Conservation (phyloP, 2,888 invertebrate species). For the Agrotis segetum region DNA sequence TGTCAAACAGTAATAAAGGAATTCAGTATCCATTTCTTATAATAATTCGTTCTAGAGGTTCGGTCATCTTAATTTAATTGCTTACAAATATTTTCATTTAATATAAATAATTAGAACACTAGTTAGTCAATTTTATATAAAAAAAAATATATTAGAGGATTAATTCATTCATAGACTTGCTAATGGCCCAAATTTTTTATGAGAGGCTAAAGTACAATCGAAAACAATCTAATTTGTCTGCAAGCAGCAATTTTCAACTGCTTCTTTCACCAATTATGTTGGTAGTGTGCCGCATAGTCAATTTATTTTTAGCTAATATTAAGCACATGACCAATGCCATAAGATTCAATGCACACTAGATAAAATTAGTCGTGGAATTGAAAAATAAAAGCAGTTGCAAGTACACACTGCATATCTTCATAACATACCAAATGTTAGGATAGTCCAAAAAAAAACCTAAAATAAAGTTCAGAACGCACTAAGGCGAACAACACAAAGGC, state of each 20-base stretch:
- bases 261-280: too few species aligned
- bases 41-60: background rate
- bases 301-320: background rate
- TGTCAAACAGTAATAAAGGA: too few species aligned
- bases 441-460: background rate
- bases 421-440: too few species aligned
- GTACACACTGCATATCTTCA: too few species aligned
- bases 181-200: background rate
- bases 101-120: background rate
- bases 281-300: too few species aligned
- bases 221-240: background rate
- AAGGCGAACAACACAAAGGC: background rate
- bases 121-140: constrained; percentile 17
- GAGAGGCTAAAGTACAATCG: background rate
- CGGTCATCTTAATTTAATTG: background rate
- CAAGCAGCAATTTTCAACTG: background rate
- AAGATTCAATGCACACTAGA: too few species aligned
- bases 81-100: background rate
- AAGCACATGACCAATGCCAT: background rate
- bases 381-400: background rate
- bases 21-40: too few species aligned
- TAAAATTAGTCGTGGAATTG: background rate
- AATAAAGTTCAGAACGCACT: background rate
- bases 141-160: background rate
- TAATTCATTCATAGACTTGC: background rate